phyloP scores from a whole-genome alignment of 92 coral and sea anemone species.

The Bergia sp. region DNA sequence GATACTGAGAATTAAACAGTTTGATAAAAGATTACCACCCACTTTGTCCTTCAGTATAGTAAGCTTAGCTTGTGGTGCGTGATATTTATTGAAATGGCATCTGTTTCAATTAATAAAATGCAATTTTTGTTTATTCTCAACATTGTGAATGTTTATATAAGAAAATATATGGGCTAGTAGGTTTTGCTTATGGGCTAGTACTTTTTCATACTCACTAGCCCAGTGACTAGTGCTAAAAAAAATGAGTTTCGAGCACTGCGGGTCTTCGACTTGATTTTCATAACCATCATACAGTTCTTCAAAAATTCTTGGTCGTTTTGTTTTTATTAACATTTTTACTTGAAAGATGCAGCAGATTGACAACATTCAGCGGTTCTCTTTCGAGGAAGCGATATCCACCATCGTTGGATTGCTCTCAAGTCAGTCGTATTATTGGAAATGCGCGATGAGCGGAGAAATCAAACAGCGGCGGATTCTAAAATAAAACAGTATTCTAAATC shows the following conservation, averaged over 20 bases:
- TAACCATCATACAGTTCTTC: no score
- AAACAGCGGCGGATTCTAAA: slow-evolving; percentile 81
- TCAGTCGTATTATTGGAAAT: slow-evolving; percentile 88
- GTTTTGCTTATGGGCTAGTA: not conserved
- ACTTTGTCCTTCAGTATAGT: slow-evolving; percentile 1
- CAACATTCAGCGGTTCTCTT: not conserved
- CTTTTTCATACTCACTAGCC: not conserved
- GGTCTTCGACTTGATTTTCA: no score
- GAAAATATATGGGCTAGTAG: not conserved
- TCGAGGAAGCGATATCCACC: not conserved
- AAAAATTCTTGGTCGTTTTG: no score
- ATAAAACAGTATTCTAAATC: slow-evolving; percentile 1
- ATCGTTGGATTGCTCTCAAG: not conserved
- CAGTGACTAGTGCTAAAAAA: not conserved
- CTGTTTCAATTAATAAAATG: not conserved
- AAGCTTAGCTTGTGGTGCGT: slow-evolving; percentile 3
- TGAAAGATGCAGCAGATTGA: not conserved
- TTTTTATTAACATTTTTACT: not conserved
- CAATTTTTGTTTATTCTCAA: not conserved
- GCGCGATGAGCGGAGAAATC: slow-evolving; percentile 93
- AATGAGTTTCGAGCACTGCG: not conserved
- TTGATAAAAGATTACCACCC: slow-evolving; percentile 17
- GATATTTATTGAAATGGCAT: not conserved
- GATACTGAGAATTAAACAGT: slow-evolving; percentile 19
- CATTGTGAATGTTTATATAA: not conserved